Conservation (phyloP, 2,888 invertebrate species). For the Heliconius sara region DNA sequence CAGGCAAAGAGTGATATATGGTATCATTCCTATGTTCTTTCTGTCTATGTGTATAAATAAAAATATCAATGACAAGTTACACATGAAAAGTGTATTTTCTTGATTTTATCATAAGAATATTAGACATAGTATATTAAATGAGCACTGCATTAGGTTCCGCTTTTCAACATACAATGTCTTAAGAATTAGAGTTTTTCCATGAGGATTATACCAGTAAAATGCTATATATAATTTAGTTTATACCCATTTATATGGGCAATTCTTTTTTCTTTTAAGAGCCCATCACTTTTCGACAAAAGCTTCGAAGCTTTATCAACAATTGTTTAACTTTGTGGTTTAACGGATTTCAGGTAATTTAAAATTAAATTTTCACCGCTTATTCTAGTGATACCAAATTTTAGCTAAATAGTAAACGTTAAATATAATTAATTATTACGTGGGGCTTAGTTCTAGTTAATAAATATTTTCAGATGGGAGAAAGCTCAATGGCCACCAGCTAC, state of each 20-base stretch:
- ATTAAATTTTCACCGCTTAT: background rate
- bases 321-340: background rate
- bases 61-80: background rate
- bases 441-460: background rate
- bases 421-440: background rate
- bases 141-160: background rate
- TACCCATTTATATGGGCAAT: background rate
- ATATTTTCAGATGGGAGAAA: constrained; percentile 88
- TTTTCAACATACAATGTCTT: background rate
- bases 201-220: too few species aligned
- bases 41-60: background rate
- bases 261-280: background rate
- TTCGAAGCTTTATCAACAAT: background rate
- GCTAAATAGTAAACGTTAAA: background rate
- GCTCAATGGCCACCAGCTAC: constrained; percentile 83
- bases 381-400: background rate
- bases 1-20: background rate
- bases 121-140: background rate
- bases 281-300: background rate
- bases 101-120: too few species aligned
- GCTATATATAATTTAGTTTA: background rate
- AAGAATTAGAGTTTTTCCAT: too few species aligned
- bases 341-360: background rate
- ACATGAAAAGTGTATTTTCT: too few species aligned
- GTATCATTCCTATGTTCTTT: background rate